Evolutionary conservation across 2,888 invertebrate genomes (phyloP), one percentile per base, ranked within the genome.

Genomic region (Charanyca ferruginea): DNA sequence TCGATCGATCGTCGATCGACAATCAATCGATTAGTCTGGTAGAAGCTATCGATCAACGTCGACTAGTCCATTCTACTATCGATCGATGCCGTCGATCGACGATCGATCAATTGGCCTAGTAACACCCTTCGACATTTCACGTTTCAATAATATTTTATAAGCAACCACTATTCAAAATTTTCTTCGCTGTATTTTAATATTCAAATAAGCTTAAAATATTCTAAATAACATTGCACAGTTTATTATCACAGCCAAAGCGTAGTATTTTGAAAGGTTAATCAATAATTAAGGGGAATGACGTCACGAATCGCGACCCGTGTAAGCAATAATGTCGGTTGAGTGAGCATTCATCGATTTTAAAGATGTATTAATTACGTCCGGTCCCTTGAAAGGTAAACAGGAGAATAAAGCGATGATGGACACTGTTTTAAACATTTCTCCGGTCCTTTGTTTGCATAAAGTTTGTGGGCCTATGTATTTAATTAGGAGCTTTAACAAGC

Each of bases 331-430:
- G 22, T 20, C 73, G 69, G 62, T 60, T 25, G 52, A 58, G 22
- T 77, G 78, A 69, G 22, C 81, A 42, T 57, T 51, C 73, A 78
- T 80, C 77, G 78, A 80, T 80, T 78, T 73, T 73, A 65, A 72
- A 59, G 57, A 77, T 72, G 59, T 44, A 72, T 65, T 77, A 72
- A 77, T 77, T 72, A 59, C 77, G 65, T 77, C 73, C 77, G 77
- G 73, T 18, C 73, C 73, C 58, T 77, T 77, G 51, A 20, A 65
- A 77, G 49, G 65, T 65, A 73, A 59, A 77, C 65, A 64, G 42
- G 58, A 13, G 52, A 53, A 44, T 69, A 32, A 23, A 59, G 20
- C n/a, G 51, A 0, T 6, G 28, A 49, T 28, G 22, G 8, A 16
- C 3, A 42, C n/a, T 11, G 42, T 53, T 66, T 73, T 38, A 23